These are phyloP conservation scores for Acestrorhynchus altus DNA, from an alignment of 2,797 vertebrate genomes.

Conservation along the genomic window DNA sequence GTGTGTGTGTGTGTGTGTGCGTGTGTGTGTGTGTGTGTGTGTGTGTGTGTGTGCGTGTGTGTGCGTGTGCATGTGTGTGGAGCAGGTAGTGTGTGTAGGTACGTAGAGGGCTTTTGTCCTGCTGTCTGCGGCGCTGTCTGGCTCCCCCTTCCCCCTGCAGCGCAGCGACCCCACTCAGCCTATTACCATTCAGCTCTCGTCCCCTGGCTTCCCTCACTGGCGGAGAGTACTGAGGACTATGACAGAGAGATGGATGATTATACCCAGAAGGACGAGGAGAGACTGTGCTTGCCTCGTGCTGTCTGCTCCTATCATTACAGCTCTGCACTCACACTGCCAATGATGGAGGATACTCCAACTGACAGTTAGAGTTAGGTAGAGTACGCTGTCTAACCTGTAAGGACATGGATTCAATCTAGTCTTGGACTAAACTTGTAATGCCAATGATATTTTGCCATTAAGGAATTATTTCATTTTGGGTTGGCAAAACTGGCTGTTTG, in stretches of 20 bases:
- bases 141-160: constrained; percentile 39
- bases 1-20: too few species aligned
- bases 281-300: constrained; percentile 22
- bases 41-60: constrained; percentile 35
- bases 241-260: constrained; percentile 56
- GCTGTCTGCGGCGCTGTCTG: constrained; percentile 48
- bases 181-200: constrained; percentile 57
- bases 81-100: constrained; percentile 28
- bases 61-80: constrained; percentile 34
- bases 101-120: constrained; percentile 53
- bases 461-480: background rate
- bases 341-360: constrained; percentile 1
- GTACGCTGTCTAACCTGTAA: constrained; percentile 13
- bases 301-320: constrained; percentile 30
- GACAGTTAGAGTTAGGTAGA: constrained; percentile 4
- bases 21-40: constrained; percentile 32
- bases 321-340: constrained; percentile 4
- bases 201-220: constrained; percentile 42
- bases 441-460: background rate
- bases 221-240: constrained; percentile 25
- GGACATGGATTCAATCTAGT: background rate
- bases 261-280: constrained; percentile 42
- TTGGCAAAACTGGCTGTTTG: background rate
- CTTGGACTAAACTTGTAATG: background rate
- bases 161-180: constrained; percentile 43